Evolutionary conservation across 2,113 vertebrate genomes (phyloP).

Genomic region (Lontra canadensis): DNA sequence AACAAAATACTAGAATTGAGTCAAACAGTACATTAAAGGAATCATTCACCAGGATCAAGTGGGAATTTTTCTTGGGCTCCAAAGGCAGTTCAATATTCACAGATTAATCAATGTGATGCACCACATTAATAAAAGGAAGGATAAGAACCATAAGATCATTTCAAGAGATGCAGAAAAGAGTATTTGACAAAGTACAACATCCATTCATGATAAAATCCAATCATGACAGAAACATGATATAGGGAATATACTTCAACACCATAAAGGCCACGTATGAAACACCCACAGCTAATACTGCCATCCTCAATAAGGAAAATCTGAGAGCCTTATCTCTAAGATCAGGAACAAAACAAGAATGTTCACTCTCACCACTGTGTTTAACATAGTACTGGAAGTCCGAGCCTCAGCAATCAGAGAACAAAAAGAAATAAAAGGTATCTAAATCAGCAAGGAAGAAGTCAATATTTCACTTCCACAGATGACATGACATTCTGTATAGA

Average conservation of each 20-base stretch:
- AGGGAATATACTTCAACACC: background rate
- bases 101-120: too few relatives aligned
- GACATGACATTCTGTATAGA: background rate
- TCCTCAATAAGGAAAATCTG: background rate
- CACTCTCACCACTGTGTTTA: background rate
- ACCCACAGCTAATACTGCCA: background rate
- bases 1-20: too few relatives aligned
- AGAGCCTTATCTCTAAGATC: background rate
- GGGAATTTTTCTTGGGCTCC: too few relatives aligned
- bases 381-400: too few relatives aligned
- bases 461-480: background rate
- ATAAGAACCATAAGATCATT: background rate
- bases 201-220: background rate
- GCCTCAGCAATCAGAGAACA: background rate
- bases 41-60: too few relatives aligned
- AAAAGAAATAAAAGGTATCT: background rate
- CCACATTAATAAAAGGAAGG: too few relatives aligned
- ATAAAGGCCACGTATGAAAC: background rate
- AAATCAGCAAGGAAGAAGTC: background rate
- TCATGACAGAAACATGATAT: background rate
- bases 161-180: background rate
- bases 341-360: background rate
- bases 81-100: too few relatives aligned
- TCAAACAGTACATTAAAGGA: too few relatives aligned
- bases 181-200: background rate